A percentile compares a stretch with the other conserved stretches of the same genome.
Conservation (phyloP, 2,888 invertebrate species). For the Aporophyla lueneburgensis region DNA sequence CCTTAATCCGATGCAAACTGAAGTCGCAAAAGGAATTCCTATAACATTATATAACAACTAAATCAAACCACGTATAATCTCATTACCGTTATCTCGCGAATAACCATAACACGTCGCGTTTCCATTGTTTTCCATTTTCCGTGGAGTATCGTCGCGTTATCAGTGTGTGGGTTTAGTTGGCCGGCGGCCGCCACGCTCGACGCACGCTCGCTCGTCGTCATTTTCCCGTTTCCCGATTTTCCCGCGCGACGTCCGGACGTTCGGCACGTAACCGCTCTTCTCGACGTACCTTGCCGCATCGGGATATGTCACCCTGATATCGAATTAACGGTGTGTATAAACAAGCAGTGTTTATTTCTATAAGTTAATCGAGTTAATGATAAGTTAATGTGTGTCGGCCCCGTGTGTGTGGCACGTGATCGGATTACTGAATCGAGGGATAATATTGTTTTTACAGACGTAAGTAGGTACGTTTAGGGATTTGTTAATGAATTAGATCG, state of each 20-base stretch:
- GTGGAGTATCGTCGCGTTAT: conserved; percentile 83
- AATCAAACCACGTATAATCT: conserved; percentile 65
- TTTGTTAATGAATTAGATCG: conserved; percentile 79
- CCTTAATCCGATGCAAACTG: conserved; percentile 47
- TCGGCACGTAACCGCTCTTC: conserved; percentile 70
- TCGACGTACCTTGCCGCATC: conserved; percentile 72
- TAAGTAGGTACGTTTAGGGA: conserved; percentile 81
- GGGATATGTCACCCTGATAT: conserved; percentile 85
- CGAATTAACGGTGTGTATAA: conserved; percentile 83
- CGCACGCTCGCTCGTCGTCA: conserved; percentile 79
- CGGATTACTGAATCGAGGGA: conserved; percentile 84
- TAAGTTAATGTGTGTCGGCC: conserved; percentile 83
- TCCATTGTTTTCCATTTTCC: conserved; percentile 88
- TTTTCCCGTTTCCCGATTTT: conserved; percentile 81
- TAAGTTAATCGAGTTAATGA: conserved; percentile 80
- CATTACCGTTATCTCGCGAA: conserved; percentile 77
- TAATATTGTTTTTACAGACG: conserved; percentile 83
- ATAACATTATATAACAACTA: conserved; percentile 58
- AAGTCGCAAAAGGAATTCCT: conserved; percentile 46
- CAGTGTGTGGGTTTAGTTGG: conserved; percentile 84
- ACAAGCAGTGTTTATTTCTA: conserved; percentile 75
- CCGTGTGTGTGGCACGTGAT: conserved; percentile 84
- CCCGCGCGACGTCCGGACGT: conserved; percentile 73
- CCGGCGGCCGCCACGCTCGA: conserved; percentile 76
- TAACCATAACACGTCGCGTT: conserved; percentile 79